These are phyloP conservation scores for Epizoanthus scotinus DNA, from an alignment of 92 coral and sea anemone species.

Conservation along the genomic window DNA sequence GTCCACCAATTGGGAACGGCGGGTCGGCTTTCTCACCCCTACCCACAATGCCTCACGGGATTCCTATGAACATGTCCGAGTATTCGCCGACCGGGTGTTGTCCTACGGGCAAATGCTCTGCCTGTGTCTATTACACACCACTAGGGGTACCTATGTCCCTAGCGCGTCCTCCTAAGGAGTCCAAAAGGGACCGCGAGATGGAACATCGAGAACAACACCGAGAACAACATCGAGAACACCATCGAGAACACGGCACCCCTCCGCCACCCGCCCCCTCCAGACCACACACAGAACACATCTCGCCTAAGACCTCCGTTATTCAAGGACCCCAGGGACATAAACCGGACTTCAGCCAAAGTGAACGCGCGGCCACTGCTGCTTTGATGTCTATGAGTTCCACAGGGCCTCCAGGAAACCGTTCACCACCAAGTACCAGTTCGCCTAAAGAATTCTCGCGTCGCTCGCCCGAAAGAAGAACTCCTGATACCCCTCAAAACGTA, in stretches of 20 bases:
- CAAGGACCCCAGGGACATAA: conserved; percentile 61
- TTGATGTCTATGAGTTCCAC: conserved; percentile 79
- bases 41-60: conserved; percentile 68
- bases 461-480: conserved; percentile 36
- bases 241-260: conserved; percentile 39
- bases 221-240: too few relatives aligned
- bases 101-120: conserved; percentile 75
- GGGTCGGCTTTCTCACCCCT: conserved; percentile 80
- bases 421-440: conserved; percentile 23
- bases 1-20: conserved; percentile 63
- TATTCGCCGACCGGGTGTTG: conserved; percentile 70
- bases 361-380: conserved; percentile 83
- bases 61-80: conserved; percentile 73
- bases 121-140: conserved; percentile 81
- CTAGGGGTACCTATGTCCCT: conserved; percentile 62
- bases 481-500: conserved; percentile 17
- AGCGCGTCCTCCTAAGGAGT: conserved; percentile 52
- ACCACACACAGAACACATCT: conserved; percentile 20
- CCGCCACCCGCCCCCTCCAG: conserved; percentile 35
- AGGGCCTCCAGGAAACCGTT: conserved; percentile 5
- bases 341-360: conserved; percentile 63
- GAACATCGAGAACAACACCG: conserved; percentile 37
- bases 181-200: conserved; percentile 50
- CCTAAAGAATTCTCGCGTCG: conserved; percentile 6
- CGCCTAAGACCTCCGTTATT: conserved; percentile 54